phyloP scores from a whole-genome alignment of 2,797 vertebrate species.

The Silurus aristotelis region DNA sequence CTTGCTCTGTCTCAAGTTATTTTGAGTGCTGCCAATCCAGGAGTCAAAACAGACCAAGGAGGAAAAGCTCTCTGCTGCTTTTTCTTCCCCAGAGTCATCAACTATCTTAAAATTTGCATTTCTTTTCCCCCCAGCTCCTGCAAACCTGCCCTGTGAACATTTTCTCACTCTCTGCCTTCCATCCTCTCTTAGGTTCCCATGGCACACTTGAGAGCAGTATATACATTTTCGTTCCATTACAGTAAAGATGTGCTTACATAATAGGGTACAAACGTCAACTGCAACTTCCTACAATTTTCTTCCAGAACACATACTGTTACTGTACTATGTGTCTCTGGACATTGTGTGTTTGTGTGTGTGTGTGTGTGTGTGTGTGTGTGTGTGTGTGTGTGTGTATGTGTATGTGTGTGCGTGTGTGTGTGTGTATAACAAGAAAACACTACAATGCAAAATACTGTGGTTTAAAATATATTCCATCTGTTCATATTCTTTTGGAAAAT shows the following conservation, averaged over 20 bases:
- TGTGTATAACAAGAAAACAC: background rate
- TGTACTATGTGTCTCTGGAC: background rate
- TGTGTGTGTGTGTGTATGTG: background rate
- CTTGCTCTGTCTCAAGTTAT: conserved; percentile 9
- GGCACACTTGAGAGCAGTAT: background rate
- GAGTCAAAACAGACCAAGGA: conserved; percentile 25
- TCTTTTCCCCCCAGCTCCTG: no score
- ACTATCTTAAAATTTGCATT: background rate
- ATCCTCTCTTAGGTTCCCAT: background rate
- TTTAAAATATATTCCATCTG: background rate
- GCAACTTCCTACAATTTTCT: conserved; percentile 11
- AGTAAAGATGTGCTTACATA: conserved; percentile 39
- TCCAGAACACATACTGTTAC: background rate
- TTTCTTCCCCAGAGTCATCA: conserved; percentile 2
- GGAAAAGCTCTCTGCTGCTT: conserved; percentile 20
- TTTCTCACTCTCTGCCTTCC: background rate
- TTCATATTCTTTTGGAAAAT: no score
- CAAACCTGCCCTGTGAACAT: background rate
- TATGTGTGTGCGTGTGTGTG: background rate
- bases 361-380: background rate
- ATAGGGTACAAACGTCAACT: conserved; percentile 34
- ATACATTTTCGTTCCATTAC: conserved; percentile 16
- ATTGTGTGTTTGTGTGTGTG: background rate
- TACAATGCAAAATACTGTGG: background rate
- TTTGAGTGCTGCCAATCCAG: conserved; percentile 22